Evolutionary conservation across 2,797 vertebrate genomes (phyloP), one percentile per base, ranked within the genome.

Genomic region (Pseudocheirus occidentalis): DNA sequence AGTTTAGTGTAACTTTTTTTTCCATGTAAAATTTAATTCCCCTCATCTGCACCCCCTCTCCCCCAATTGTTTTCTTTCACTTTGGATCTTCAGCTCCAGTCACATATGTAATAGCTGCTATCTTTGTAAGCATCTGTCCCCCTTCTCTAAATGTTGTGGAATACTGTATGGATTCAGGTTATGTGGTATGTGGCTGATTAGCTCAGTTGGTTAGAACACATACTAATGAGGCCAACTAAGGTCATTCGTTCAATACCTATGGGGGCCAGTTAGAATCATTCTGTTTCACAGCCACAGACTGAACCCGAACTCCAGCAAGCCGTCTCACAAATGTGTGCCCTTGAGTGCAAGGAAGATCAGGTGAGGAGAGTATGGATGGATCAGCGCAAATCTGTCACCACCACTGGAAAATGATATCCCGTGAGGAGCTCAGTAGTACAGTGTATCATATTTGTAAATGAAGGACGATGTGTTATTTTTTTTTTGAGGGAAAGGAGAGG

Each of bases 311-410:
- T 87, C 73, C 73, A 87, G 73, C 73, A 87, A 91, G 90, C 62
- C 91, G 91, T 93, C 24, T 96, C 18, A 92, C 34, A 73, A 91
- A 66, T 91, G 50, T 92, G 13, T 93, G 55, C 46, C 52, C 28
- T 94, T 89, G 87, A 95, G 94, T 34, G 56, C 50, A 52, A 91
- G 66, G 91, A 95, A 90, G 93, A 91, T 89, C 94, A 90, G 55
- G 92, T n/a, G 90, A 93, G 95, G 90, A 95, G 73, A 95, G 34
- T 95, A 11, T 87, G 28, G 3, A 5, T 52, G 55, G 54, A 13
- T 95, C 94, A 95, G 0, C 66, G 10, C 93, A 81, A 95, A 94
- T 31, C 87, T 10, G 14, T 92, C 87, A 94, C 28, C 0, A 59
- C 53, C 58, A 34, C 21, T 53, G 40, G 73, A 59, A 92, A 93